Base-by-base conservation (phyloP, 2,113 vertebrate species). In the Corapipo altera region DNA sequence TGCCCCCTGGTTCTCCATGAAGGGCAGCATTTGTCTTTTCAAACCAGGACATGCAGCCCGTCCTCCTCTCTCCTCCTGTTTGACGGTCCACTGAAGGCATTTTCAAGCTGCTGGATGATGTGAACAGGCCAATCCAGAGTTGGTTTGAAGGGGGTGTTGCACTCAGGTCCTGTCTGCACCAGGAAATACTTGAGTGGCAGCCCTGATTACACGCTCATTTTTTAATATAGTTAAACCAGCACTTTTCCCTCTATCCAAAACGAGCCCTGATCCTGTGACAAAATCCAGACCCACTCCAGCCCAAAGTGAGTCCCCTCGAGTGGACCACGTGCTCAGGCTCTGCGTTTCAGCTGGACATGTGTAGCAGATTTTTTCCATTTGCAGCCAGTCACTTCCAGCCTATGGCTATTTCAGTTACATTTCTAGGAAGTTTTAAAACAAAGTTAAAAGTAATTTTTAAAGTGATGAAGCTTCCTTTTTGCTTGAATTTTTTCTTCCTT, bases 271-370 rank as follows among this genome's bases (percentile, higher is more conserved):
- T 62, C n/a, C 65, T 62, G 11, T 35, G 64, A 57, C 49, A 86
- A 88, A 90, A 76, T 39, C 49, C 85, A 85, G 52, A n/a, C 20
- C 19, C 18, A 26, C 10, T 13, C 13, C 2, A 4, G 46, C 15
- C 46, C 7, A 5, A 79, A 79, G 54, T 7, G 27, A 22, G 27
- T 82, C 76, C 54, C 39, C 22, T 35, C 18, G 1, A 54, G 41
- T 11, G 49, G 35, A 58, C 49, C 28, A 51, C 6, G 3, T 19
- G 44, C 62, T 80, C 55, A 43, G 44, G 21, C 69, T 78, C 88
- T 37, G 15, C 22, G 23, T 77, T 76, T 84, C 72, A 61, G 48
- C 19, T 3, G 1, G 33, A 75, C 19, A 17, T 0, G 0, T 4
- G 3, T 37, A 74, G 20, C n/a, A 41, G 16, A 64, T 64, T 43